Evolutionary conservation across 2,888 invertebrate genomes (phyloP).

Genomic region (Drosophila cognata): DNA sequence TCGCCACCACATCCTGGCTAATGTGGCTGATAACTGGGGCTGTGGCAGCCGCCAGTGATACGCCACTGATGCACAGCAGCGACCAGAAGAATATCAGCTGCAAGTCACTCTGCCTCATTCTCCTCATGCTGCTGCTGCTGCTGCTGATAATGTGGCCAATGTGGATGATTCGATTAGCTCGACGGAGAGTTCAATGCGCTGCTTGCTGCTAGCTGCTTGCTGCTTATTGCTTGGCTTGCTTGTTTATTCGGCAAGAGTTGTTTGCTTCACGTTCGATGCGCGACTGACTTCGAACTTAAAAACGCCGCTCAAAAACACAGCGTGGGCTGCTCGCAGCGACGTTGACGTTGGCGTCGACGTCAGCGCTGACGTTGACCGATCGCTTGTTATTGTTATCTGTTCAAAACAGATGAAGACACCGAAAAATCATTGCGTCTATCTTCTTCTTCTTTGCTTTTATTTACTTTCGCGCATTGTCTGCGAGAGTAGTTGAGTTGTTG

Average conservation of each 20-base stretch:
- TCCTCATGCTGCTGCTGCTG: constrained; percentile 19
- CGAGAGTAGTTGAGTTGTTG: constrained; percentile 25
- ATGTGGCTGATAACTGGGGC: constrained; percentile 80
- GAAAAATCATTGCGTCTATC: constrained; percentile 27
- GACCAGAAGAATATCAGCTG: constrained; percentile 25
- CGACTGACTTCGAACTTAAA: constrained; percentile 58
- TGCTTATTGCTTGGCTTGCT: constrained; percentile 4
- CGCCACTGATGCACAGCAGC: constrained; percentile 24
- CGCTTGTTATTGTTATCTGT: constrained; percentile 53
- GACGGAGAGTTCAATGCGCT: constrained; percentile 58
- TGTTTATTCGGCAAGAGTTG: constrained; percentile 21
- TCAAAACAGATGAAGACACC: constrained; percentile 24
- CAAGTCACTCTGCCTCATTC: constrained; percentile 16
- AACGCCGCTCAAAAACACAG: constrained; percentile 51
- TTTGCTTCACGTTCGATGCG: constrained; percentile 56
- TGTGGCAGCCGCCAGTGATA: constrained; percentile 28
- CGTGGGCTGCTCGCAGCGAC: constrained; percentile 11
- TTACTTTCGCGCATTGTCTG: constrained; percentile 22
- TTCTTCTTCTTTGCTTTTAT: constrained; percentile 18
- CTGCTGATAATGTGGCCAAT: constrained; percentile 45
- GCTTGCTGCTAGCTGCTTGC: constrained; percentile 12
- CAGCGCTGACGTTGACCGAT: constrained; percentile 57
- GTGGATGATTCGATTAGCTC: constrained; percentile 24
- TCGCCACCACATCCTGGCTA: constrained; percentile 81
- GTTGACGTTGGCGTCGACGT: constrained; percentile 12